Evolutionary conservation across 2,888 invertebrate species (phyloP).

Genomic region (Volucella inflata): DNA sequence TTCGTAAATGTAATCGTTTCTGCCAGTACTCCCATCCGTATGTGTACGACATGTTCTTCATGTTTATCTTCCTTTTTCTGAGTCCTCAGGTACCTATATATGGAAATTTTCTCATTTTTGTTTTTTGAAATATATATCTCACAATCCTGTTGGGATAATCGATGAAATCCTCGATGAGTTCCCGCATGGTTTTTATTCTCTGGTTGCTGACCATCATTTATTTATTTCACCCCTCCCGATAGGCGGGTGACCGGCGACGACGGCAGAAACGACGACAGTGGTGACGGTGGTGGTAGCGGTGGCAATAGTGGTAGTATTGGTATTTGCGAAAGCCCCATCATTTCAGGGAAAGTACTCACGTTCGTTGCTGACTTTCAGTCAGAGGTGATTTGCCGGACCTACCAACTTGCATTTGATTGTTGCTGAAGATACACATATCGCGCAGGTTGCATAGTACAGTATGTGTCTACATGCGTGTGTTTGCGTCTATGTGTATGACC

Average conservation of each 20-base stretch:
- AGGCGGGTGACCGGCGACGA: slow-evolving; percentile 25
- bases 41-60: neutral
- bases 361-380: slow-evolving; percentile 17
- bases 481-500: slow-evolving; percentile 43
- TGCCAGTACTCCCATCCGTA: too few species aligned
- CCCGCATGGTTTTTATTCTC: slow-evolving; percentile 36
- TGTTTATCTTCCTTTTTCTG: neutral
- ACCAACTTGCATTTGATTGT: slow-evolving; percentile 62
- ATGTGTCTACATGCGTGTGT: slow-evolving; percentile 32
- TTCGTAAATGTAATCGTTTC: too few species aligned
- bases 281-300: neutral
- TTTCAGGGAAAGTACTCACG: slow-evolving; percentile 58
- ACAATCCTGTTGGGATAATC: slow-evolving; percentile 53
- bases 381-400: slow-evolving; percentile 51
- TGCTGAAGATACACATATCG: slow-evolving; percentile 32
- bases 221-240: slow-evolving; percentile 64
- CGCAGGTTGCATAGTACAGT: slow-evolving; percentile 18
- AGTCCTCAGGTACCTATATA: slow-evolving; percentile 5
- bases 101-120: neutral
- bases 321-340: slow-evolving; percentile 36
- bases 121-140: slow-evolving; percentile 36
- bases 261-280: slow-evolving; percentile 1
- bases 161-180: slow-evolving; percentile 58
- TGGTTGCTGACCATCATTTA: slow-evolving; percentile 62
- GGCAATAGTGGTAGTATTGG: neutral